Conservation (phyloP, 2,888 invertebrate species). For the Girardia tigrina region DNA sequence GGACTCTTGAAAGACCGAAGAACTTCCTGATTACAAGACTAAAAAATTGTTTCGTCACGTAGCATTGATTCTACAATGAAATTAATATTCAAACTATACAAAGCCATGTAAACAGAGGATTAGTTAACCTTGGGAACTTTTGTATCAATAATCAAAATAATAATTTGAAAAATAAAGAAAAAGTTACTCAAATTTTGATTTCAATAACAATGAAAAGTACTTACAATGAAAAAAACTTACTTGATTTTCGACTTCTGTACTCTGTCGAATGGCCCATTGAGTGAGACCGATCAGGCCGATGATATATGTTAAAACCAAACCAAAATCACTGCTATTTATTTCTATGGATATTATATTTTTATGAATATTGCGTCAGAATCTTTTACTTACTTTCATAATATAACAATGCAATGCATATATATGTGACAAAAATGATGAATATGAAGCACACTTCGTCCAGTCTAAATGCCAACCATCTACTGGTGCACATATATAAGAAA, state of each 20-base stretch:
- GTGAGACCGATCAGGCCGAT: slow-evolving; percentile 62
- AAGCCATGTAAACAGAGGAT: too few relatives aligned
- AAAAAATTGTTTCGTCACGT: too few relatives aligned
- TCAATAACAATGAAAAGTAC: too few relatives aligned
- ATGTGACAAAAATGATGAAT: slow-evolving; percentile 70
- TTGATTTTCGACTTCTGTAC: slow-evolving; percentile 60
- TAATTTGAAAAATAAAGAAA: too few relatives aligned
- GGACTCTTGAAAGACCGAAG: too few relatives aligned
- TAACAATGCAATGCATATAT: slow-evolving; percentile 60
- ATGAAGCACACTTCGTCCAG: slow-evolving; percentile 72
- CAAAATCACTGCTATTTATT: slow-evolving; percentile 38
- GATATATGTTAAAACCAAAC: slow-evolving; percentile 47
- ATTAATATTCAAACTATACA: too few relatives aligned
- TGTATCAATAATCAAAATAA: too few relatives aligned
- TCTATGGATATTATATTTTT: background rate
- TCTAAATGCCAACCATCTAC: slow-evolving; percentile 82
- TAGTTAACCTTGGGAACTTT: too few relatives aligned
- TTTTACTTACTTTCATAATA: slow-evolving; percentile 54
- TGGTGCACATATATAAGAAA: slow-evolving; percentile 73
- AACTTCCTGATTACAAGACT: too few relatives aligned
- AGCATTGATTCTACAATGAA: too few relatives aligned
- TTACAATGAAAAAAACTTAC: slow-evolving; percentile 45
- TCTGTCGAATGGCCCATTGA: slow-evolving; percentile 80
- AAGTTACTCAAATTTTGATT: too few relatives aligned
- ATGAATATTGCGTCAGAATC: background rate